Conservation (phyloP, 2,888 invertebrate species). For the Antitype chi region DNA sequence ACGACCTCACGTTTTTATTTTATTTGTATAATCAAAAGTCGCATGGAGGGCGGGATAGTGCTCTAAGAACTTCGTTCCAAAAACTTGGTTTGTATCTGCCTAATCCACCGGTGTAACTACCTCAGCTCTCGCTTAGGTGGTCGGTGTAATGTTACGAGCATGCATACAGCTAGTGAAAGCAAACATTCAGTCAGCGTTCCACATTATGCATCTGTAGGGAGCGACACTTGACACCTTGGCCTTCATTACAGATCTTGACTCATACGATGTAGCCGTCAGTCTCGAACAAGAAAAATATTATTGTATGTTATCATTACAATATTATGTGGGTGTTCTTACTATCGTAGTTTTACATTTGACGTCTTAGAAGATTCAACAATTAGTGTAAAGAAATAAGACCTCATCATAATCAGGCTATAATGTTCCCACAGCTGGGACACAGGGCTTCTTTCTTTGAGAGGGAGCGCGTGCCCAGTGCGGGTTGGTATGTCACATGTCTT, state of each 20-base stretch:
- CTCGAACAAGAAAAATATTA: conserved; percentile 54
- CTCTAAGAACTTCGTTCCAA: too few relatives aligned
- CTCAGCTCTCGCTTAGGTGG: conserved; percentile 71
- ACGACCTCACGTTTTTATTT: too few relatives aligned
- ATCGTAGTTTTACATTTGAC: conserved; percentile 12
- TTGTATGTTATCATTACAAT: conserved; percentile 49
- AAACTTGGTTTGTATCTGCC: conserved; percentile 29
- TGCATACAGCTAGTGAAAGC: conserved; percentile 86
- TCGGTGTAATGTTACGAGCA: conserved; percentile 85
- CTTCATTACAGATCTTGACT: conserved; percentile 75
- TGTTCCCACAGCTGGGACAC: too few relatives aligned
- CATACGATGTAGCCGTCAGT: conserved; percentile 54
- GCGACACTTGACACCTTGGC: conserved; percentile 86
- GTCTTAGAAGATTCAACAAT: conserved; percentile 6
- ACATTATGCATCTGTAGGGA: conserved; percentile 84
- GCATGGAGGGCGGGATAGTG: too few relatives aligned
- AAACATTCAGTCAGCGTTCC: conserved; percentile 84
- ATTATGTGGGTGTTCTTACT: conserved; percentile 20
- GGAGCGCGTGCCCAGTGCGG: too few relatives aligned
- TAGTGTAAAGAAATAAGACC: conserved; percentile 37
- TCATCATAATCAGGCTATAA: too few relatives aligned
- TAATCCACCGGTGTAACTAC: conserved; percentile 64
- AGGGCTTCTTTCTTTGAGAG: too few relatives aligned
- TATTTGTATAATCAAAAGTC: too few relatives aligned
- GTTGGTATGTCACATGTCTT: too few relatives aligned